These are phyloP conservation scores for Papilio xuthus DNA, from an alignment of 1,140 invertebrate genomes.

Conservation along the genomic window DNA sequence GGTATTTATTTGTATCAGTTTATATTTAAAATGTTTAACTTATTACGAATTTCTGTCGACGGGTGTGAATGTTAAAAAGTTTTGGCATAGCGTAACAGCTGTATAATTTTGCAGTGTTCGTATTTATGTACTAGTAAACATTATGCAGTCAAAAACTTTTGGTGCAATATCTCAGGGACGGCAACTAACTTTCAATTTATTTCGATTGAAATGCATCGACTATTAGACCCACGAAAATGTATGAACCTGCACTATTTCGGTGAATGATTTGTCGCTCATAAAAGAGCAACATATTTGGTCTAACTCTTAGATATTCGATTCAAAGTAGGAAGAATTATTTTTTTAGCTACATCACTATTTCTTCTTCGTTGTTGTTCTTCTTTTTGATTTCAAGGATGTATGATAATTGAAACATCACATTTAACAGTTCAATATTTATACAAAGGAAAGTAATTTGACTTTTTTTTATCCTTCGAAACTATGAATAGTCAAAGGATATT, in stretches of 20 bases:
- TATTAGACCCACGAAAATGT: neutral
- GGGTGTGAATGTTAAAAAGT: neutral
- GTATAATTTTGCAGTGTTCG: neutral
- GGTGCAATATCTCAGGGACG: constrained; percentile 23
- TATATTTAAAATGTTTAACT: neutral
- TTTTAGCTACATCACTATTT: too few relatives aligned
- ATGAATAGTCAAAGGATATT: neutral
- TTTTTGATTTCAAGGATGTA: too few relatives aligned
- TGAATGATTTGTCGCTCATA: too few relatives aligned
- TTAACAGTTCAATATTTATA: too few relatives aligned
- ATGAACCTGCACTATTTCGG: neutral
- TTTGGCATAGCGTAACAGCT: constrained; percentile 5
- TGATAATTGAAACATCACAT: too few relatives aligned
- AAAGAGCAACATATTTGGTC: too few relatives aligned
- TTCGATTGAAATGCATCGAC: neutral
- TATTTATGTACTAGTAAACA: constrained; percentile 5
- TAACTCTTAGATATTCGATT: too few relatives aligned
- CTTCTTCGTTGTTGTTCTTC: too few relatives aligned
- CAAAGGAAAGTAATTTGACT: neutral
- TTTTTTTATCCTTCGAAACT: neutral
- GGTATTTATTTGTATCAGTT: neutral
- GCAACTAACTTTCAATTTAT: constrained; percentile 9
- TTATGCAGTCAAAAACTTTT: constrained; percentile 25
- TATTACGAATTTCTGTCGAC: constrained; percentile 2
- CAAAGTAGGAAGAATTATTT: too few relatives aligned